A percentile compares a stretch with the other conserved stretches of the same genome.
Conservation (phyloP, 2,113 vertebrate genomes). For the Notarius lentiginosus region DNA sequence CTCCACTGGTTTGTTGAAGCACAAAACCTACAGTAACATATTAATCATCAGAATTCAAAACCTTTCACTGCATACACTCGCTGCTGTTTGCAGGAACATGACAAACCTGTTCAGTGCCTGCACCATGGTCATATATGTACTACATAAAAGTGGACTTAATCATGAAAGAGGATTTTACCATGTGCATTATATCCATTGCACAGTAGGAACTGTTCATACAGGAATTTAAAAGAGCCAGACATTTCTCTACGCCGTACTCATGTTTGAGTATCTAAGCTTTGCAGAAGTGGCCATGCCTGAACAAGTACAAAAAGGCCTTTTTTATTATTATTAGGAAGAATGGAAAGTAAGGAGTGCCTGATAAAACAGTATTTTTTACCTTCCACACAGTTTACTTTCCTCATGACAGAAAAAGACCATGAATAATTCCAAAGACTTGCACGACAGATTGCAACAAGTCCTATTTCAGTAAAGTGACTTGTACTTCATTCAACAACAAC, state of each 20-base stretch:
- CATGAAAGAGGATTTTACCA: background rate
- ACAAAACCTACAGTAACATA: constrained; percentile 34
- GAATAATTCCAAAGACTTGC: background rate
- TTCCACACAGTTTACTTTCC: background rate
- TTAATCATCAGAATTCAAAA: constrained; percentile 16
- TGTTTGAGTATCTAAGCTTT: background rate
- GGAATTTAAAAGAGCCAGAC: background rate
- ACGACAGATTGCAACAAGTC: background rate
- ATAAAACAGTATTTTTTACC: background rate
- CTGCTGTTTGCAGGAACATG: background rate
- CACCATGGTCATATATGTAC: background rate
- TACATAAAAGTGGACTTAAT: background rate
- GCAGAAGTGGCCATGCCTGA: background rate
- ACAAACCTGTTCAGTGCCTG: background rate
- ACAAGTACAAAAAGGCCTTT: background rate
- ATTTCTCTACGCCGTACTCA: background rate
- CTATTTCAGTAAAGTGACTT: background rate
- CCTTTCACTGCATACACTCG: background rate
- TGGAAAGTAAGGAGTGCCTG: background rate
- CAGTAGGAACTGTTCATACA: background rate
- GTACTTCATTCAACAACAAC: background rate
- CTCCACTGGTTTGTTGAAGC: constrained; percentile 35
- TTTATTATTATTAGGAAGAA: background rate
- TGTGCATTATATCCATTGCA: background rate
- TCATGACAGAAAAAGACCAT: background rate